Evolutionary conservation across 1,140 invertebrate genomes (phyloP), one percentile per base, ranked within the genome.

Genomic region (Bombus haemorrhoidalis): DNA sequence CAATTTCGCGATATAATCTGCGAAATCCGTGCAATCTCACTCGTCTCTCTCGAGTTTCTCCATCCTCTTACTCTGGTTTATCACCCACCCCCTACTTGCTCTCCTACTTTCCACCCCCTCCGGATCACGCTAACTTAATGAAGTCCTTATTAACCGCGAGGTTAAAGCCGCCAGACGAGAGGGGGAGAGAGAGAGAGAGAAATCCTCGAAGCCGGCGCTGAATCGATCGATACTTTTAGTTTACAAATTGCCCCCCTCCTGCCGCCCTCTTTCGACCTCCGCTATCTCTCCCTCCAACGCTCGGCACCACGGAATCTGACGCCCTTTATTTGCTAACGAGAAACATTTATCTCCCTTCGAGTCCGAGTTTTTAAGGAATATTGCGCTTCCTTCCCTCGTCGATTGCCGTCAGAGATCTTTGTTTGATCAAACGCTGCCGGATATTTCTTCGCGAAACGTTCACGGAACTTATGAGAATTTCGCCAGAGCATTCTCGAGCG

Each of bases 1-100:
- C 89, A 93, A 93, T 93, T 92, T 92, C 80, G 90, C 90, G 91
- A 92, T 86, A 93, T 93, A 92, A 93, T 93, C 89, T 89, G 87
- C 82, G 81, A 89, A 87, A 89, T 88, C 86, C 86, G 84, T 85
- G 87, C 90, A 92, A 92, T 92, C 86, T 92, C 87, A 82, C 87
- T 89, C 66, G 84, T 89, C 83, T 86, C 78, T 80, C n/a, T 72
- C 71, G 71, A 77, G 76, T 74, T 86, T 87, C 79, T 87, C 71
- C 79, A 57, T 74, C 57, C 34, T 18, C 74, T 37, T 15, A 10
- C 28, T n/a, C 37, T 18, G 12, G n/a, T 32, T 15, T 25, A 3
- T 15, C 25, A 6, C 37, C 28, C 39, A 28, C 37, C 68, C 4
- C 3, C 25, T 39, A 22, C 59, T 62, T 62, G 28, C 59, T n/a